phyloP scores from a whole-genome alignment of 2,888 invertebrate species.

The Phyllotreta striolata region DNA sequence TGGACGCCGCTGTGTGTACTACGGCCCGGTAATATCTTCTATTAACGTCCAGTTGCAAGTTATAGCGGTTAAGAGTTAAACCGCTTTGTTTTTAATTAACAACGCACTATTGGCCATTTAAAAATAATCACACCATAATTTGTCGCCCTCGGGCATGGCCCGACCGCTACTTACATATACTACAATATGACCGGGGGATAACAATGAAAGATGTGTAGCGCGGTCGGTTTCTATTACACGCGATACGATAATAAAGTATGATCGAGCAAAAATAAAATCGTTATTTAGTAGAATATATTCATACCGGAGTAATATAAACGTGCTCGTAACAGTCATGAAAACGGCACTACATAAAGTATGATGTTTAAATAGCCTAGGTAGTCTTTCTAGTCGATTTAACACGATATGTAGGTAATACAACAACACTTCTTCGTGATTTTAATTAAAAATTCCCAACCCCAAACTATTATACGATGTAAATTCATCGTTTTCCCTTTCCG shows the following conservation, averaged over 20 bases:
- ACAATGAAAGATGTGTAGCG: conserved; percentile 12
- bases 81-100: conserved; percentile 22
- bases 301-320: too few relatives aligned
- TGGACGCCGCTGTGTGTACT: conserved; percentile 3
- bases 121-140: conserved; percentile 23
- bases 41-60: conserved; percentile 19
- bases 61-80: conserved; percentile 18
- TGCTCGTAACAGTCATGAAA: too few relatives aligned
- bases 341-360: too few relatives aligned
- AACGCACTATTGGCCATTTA: conserved; percentile 12
- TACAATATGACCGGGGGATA: conserved; percentile 3
- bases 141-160: conserved; percentile 13
- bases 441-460: too few relatives aligned
- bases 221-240: conserved; percentile 1
- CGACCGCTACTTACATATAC: conserved; percentile 1
- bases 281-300: too few relatives aligned
- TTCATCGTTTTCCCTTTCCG: too few relatives aligned
- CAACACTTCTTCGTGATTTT: too few relatives aligned
- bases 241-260: background rate
- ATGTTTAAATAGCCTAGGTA: too few relatives aligned
- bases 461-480: too few relatives aligned
- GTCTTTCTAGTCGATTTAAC: too few relatives aligned
- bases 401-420: too few relatives aligned
- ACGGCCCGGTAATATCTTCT: conserved; percentile 12
- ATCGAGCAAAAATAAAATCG: too few relatives aligned